Evolutionary conservation across 2,888 invertebrate genomes (phyloP).

Genomic region (Lasioglossum calceatum): DNA sequence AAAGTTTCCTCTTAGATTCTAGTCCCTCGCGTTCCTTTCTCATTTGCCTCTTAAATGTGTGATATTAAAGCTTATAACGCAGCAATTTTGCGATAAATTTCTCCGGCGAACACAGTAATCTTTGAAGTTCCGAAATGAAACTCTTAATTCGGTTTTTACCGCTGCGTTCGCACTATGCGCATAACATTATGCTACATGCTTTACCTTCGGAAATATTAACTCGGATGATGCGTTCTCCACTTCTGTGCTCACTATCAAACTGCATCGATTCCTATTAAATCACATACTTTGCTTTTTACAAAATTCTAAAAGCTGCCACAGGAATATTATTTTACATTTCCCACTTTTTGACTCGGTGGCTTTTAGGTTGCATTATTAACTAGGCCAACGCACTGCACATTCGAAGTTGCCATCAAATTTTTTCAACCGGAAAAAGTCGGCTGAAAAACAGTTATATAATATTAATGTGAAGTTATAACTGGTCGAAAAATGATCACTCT

Average conservation of each 20-base stretch:
- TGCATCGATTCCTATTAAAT: neutral
- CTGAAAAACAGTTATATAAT: neutral
- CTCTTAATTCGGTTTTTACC: conserved; percentile 3
- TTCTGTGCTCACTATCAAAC: neutral
- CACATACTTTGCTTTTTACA: neutral
- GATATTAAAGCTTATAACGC: conserved; percentile 13
- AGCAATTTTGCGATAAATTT: neutral
- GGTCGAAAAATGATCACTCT: neutral
- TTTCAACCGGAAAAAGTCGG: neutral
- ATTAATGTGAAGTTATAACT: neutral
- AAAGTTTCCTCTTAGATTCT: neutral
- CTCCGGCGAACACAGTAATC: neutral
- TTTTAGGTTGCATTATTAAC: conserved; percentile 2
- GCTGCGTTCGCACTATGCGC: neutral
- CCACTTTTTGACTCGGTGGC: neutral
- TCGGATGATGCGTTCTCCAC: neutral
- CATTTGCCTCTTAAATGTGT: conserved; percentile 18
- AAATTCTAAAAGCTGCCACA: neutral
- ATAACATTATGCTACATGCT: neutral
- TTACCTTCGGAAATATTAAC: neutral
- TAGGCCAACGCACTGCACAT: neutral
- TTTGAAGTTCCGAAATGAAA: neutral
- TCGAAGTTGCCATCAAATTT: neutral
- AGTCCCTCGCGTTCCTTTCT: conserved; percentile 1
- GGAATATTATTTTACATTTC: neutral